Percentiles rank a stretch among this genome's conserved stretches.
These are phyloP conservation scores for Rana temporaria DNA, from an alignment of 2,113 vertebrate genomes.

Conservation along the genomic window DNA sequence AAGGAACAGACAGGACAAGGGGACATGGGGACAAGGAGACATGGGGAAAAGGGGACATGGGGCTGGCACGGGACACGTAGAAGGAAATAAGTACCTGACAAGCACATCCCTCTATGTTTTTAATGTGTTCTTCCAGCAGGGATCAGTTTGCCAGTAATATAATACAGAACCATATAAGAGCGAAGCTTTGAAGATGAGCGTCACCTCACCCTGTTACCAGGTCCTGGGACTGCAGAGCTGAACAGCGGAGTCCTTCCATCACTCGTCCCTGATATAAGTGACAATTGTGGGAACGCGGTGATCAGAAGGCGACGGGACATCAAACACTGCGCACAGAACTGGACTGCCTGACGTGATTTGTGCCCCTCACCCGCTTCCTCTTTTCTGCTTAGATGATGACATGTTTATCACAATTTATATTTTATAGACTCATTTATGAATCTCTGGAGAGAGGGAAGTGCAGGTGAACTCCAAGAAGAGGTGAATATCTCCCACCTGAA, in stretches of 20 bases:
- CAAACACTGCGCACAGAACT: too few relatives aligned
- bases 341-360: not conserved
- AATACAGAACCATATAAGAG: not conserved
- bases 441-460: slow-evolving; percentile 62
- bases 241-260: not conserved
- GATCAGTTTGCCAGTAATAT: too few relatives aligned
- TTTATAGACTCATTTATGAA: slow-evolving; percentile 54
- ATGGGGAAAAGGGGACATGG: too few relatives aligned
- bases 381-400: not conserved
- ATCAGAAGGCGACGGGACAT: too few relatives aligned
- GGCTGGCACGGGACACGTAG: too few relatives aligned
- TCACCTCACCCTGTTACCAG: not conserved
- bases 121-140: too few relatives aligned
- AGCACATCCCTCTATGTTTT: too few relatives aligned
- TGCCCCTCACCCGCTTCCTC: not conserved
- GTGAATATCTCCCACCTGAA: not conserved
- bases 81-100: too few relatives aligned
- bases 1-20: too few relatives aligned
- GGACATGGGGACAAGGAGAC: too few relatives aligned
- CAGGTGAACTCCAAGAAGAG: not conserved
- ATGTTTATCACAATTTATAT: not conserved
- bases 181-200: not conserved
- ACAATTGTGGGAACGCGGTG: not conserved
- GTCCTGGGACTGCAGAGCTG: not conserved
- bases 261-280: not conserved